Evolutionary conservation across 2,888 invertebrate genomes (phyloP).

Genomic region (Phymatocera aterrima): DNA sequence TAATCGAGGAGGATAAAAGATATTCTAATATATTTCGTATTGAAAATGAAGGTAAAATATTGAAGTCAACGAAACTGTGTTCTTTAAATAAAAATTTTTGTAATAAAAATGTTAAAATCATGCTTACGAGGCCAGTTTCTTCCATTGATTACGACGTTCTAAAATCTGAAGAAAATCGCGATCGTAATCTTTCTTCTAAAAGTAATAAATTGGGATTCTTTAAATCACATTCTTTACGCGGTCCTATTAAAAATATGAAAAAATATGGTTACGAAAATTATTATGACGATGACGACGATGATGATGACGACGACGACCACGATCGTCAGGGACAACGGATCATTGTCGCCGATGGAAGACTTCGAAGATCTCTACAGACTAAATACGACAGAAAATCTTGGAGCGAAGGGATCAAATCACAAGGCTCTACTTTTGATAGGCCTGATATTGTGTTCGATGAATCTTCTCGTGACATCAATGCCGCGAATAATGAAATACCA

Average conservation of each 20-base stretch:
- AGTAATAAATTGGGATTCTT: too few species aligned
- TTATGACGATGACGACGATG: too few species aligned
- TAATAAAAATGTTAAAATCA: too few species aligned
- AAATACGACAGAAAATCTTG: constrained; percentile 54
- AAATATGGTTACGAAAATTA: constrained; percentile 25
- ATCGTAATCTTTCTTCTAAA: too few species aligned
- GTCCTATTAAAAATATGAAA: neutral
- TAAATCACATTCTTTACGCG: neutral
- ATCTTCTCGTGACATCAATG: neutral
- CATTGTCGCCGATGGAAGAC: neutral
- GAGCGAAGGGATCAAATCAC: constrained; percentile 49
- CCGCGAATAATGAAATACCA: neutral
- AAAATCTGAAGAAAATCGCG: too few species aligned
- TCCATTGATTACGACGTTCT: constrained; percentile 17
- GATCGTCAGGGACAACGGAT: constrained; percentile 37
- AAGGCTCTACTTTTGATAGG: neutral
- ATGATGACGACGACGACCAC: constrained; percentile 49
- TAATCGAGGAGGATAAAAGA: constrained; percentile 28
- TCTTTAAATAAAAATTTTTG: too few species aligned
- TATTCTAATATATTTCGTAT: neutral
- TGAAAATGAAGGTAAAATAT: constrained; percentile 51
- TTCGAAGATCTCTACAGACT: constrained; percentile 17
- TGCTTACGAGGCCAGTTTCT: constrained; percentile 19
- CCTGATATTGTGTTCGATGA: neutral
- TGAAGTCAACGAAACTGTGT: constrained; percentile 50